Base-by-base conservation (phyloP, 92 coral and sea anemone species). In the Paragorgia papillata region DNA sequence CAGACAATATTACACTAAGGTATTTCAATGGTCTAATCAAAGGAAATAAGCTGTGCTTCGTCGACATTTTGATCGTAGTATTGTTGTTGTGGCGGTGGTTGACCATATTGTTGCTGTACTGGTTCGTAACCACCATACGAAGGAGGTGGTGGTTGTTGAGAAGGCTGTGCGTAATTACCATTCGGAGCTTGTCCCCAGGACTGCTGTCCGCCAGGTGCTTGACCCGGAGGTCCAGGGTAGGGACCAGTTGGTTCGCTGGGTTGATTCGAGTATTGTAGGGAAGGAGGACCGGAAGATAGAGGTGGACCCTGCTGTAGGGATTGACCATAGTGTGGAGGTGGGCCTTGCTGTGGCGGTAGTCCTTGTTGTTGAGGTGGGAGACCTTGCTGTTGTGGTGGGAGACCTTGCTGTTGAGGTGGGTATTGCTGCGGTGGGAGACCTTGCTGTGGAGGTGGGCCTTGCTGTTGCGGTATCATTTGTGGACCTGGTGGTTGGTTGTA, bases 21-120 rank as follows among this genome's bases (percentile, higher is more conserved):
- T 46, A 46, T 46, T 15, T 15, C 53, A 15, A 46, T 15, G 2
- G 2, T 46, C 53, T 73, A 94, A 75, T 94, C 98, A 67, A 94
- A 94, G 39, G 97, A 90, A 57, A 94, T 94, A 17, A 94, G 90
- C 58, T 88, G 91, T 9, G 92, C 85, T 61, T 94, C 98, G 0
- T 97, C 86, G 44, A 84, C 33, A 76, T 91, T 92, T 46, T 96
- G 84, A 77, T 92, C 92, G 35, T 95, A 84, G 30, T 86, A 79
- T 24, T 88, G 91, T 28, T 74, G 91, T 20, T 82, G 90, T 21
- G 85, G 89, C n/a, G 68, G 69, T 33, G 76, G 62, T 69, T 80
- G 73, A 41, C 80, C 88, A 37, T 22, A 69, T 60, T 60, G 88
- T 30, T 69, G 89, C 28, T 74, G 83, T 9, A 69, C 81, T 30